Evolutionary conservation across 1,140 invertebrate species (phyloP), one percentile per base, ranked within the genome.

Genomic region (Mylabris phalerata): DNA sequence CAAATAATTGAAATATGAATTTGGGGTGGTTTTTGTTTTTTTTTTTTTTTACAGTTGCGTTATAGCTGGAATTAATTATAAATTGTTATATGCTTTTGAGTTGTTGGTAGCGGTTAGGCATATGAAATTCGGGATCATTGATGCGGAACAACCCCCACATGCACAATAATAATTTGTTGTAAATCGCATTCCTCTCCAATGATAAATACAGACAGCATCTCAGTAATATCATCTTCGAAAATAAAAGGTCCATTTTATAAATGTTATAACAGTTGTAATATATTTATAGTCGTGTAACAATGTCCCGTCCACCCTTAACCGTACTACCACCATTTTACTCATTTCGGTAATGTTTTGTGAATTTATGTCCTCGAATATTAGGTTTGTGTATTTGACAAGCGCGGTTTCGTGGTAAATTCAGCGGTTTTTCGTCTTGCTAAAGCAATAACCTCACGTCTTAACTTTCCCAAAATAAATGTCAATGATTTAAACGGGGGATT

Each of bases 281-380:
- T 66, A 66, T 66, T 66, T 64, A 66, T 64, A 60, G 60, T 52
- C 55, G 54, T 60, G n/a, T 57, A 51, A 57, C 60, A 38, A 58
- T 60, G 50, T 56, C 57, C 38, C 47, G 11, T 41, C 51, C 44
- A 42, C 41, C 41, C 41, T 42, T 11, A 4, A 10, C 9, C 9
- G 9, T 55, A 19, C 19, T 19, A 19, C 19, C 46, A 48, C 49
- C 61, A 61, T 69, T 69, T 71, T 63, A 67, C 62, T 71, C 67
- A 71, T 69, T 69, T 66, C 63, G 55, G 56, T 50, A 47, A 61
- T 67, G 66, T 69, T 71, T 71, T 69, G 67, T 69, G 68, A 71
- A 71, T 71, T 71, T 71, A 71, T 71, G 69, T 71, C 61, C 61
- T 61, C 66, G 61, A 67, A 71, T 71, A 71, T 71, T 69, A 71